These are phyloP conservation scores for human DNA, from an alignment of 2,113 vertebrate genomes.

Conservation along the genomic window GRCh38 chr6:163094501-163095000, in stretches of 20 bases:
- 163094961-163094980: background rate
- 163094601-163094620: background rate
- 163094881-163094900: background rate
- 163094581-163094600: background rate
- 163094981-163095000: background rate
- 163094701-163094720: fast-evolving
- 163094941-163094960: background rate
- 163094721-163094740: background rate
- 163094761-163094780: background rate
- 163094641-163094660: background rate
- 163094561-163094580: background rate
- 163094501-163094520: background rate
- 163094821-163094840: background rate
- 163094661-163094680: background rate
- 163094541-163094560: background rate
- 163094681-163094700: background rate
- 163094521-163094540: fast-evolving
- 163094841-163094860: background rate
- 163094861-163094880: background rate
- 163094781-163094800: background rate
- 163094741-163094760: background rate
- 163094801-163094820: background rate
- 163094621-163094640: too few species aligned
- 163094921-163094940: background rate
- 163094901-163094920: background rate